Evolutionary conservation across 2,113 vertebrate genomes (phyloP), one percentile per base, ranked within the genome.

Genomic region (Neopipo cinnamomea): DNA sequence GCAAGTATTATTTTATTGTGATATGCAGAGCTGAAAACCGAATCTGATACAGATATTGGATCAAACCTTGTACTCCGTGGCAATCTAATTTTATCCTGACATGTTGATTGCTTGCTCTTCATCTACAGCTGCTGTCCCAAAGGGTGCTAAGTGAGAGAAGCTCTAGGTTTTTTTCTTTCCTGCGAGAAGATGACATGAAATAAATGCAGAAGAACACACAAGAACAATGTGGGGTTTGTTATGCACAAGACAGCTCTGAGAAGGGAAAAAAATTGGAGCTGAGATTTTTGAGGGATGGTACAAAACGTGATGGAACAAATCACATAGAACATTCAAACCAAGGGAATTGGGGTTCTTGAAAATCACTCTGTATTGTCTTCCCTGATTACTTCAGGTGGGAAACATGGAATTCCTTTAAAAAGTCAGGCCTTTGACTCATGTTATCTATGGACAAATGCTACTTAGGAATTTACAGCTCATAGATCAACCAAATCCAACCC

Each of bases 1-100:
- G 73, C 65, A 30, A 8, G 52, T 12, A 4, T 31, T 23, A 25
- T 35, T 74, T 78, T 19, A 50, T 27, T 65, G 88, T 16, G 71
- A 58, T 24, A 39, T 49, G 86, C 76, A 55, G 63, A 58, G 91
- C 86, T 83, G 80, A 42, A 73, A 46, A 42, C 55, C 65, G 72
- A 81, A 78, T 27, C 76, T 91, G 76, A 72, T 92, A 12, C 3
- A 92, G 76, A 78, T 81, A 87, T 56, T 89, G 96, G 93, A 95
- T 95, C 95, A 95, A 87, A 59, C 86, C 84, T 59, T 81, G 91
- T 74, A 30, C 86, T 95, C 88, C 4, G 15, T 96, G 73, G 93
- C 96, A 96, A 78, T 77, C 93, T 95, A 92, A 95, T 96, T 95
- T 95, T 81, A 91, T 78, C 96, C 86, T 96, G 96, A 92, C 94